phyloP scores from a whole-genome alignment of 2,888 invertebrate species.

The Drosophila basisetae region DNA sequence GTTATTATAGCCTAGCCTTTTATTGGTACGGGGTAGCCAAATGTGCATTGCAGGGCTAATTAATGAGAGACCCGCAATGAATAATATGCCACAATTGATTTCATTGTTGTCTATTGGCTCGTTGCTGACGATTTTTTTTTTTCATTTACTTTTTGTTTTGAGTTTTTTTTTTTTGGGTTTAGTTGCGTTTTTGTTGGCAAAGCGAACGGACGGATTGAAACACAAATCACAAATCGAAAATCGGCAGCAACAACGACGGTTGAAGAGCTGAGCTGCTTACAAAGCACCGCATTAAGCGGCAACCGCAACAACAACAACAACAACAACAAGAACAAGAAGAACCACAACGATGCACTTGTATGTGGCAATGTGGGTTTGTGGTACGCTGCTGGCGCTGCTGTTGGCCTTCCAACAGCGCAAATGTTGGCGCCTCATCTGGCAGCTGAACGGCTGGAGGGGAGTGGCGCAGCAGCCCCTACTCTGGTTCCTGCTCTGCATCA shows the following conservation, averaged over 20 bases:
- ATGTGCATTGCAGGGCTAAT: constrained; percentile 23
- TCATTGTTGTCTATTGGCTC: constrained; percentile 14
- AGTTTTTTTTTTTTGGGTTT: constrained; percentile 8
- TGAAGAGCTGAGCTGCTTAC: constrained; percentile 56
- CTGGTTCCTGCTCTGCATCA: constrained; percentile 77
- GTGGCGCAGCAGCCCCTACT: constrained; percentile 82
- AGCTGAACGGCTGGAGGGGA: constrained; percentile 82
- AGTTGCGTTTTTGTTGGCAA: constrained; percentile 54
- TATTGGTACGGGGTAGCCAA: neutral
- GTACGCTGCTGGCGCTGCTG: constrained; percentile 58
- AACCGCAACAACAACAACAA: constrained; percentile 2
- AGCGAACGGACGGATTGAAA: constrained; percentile 52
- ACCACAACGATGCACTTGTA: constrained; percentile 56
- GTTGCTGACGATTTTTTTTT: neutral
- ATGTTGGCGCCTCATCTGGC: constrained; percentile 82
- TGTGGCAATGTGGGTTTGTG: constrained; percentile 68
- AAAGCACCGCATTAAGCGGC: constrained; percentile 63
- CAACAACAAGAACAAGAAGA: neutral
- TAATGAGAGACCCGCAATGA: constrained; percentile 10
- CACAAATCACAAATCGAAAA: constrained; percentile 12
- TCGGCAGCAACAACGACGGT: neutral
- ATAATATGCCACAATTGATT: constrained; percentile 6
- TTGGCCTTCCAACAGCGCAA: constrained; percentile 78
- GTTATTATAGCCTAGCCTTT: neutral
- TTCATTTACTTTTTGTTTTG: neutral